phyloP scores from a whole-genome alignment of 64 coral and sea anemone species.

The Montipora capricornis region DNA sequence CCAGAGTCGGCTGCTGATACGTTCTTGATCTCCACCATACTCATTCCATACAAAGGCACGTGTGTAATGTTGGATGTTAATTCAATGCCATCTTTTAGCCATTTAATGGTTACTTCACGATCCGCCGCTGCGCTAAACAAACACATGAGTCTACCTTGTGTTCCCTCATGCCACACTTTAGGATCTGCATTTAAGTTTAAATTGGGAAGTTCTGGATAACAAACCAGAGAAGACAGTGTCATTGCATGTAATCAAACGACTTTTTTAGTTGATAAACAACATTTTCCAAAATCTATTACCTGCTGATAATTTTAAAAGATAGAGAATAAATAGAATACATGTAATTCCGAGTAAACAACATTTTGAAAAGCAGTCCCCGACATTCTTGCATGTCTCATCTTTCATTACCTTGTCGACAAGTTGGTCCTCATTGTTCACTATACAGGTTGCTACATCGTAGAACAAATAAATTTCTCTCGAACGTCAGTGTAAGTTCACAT shows the following conservation, averaged over 20 bases:
- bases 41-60: background rate
- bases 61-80: background rate
- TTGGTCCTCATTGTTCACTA: too few relatives aligned
- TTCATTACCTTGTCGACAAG: too few relatives aligned
- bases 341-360: too few relatives aligned
- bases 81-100: constrained; percentile 52
- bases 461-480: too few relatives aligned
- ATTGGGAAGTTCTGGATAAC: constrained; percentile 27
- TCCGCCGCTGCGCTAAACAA: background rate
- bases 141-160: background rate
- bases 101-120: constrained; percentile 9
- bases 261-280: too few relatives aligned
- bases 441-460: too few relatives aligned
- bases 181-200: background rate
- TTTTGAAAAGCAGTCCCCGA: too few relatives aligned
- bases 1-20: constrained; percentile 46
- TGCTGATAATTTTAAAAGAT: too few relatives aligned
- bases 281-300: too few relatives aligned
- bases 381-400: too few relatives aligned
- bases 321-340: too few relatives aligned
- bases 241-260: background rate
- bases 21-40: background rate
- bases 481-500: too few relatives aligned
- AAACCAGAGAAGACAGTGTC: background rate
- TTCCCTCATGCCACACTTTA: background rate